Conservation (phyloP, 2,888 invertebrate species). For the Caradrina clavipalpis region DNA sequence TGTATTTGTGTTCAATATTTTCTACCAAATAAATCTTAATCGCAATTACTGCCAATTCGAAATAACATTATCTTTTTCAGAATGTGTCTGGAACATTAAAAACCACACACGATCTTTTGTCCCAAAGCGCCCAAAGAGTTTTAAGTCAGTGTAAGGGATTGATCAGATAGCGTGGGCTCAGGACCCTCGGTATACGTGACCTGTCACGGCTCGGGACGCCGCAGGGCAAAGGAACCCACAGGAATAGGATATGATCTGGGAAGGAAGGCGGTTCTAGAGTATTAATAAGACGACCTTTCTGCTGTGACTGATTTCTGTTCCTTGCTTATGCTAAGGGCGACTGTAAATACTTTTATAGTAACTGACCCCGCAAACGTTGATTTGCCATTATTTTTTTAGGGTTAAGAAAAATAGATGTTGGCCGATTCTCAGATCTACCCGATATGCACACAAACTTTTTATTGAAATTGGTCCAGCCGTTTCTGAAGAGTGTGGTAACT, state of each 20-base stretch:
- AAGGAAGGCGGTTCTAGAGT: constrained; percentile 11
- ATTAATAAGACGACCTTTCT: constrained; percentile 25
- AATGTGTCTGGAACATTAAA: constrained; percentile 27
- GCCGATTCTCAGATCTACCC: too few relatives aligned
- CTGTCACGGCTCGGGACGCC: constrained; percentile 50
- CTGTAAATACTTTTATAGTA: too few relatives aligned
- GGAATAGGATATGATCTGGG: constrained; percentile 57
- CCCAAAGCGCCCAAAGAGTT: constrained; percentile 49
- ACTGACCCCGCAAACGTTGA: too few relatives aligned
- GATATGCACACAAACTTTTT: too few relatives aligned
- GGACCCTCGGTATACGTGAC: constrained; percentile 55
- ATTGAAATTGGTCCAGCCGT: too few relatives aligned
- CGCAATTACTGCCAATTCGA: constrained; percentile 7
- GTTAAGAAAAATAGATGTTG: too few relatives aligned
- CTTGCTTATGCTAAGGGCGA: too few relatives aligned
- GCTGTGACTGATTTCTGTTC: too few relatives aligned
- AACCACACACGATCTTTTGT: constrained; percentile 41
- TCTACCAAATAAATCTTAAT: background rate
- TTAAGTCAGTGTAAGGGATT: constrained; percentile 48
- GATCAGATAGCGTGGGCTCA: constrained; percentile 50
- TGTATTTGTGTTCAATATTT: background rate
- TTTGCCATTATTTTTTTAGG: too few relatives aligned
- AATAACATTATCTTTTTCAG: constrained; percentile 19
- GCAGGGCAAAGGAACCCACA: constrained; percentile 42
- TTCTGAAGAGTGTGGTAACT: too few relatives aligned